These are phyloP conservation scores for Dynastes hyllus DNA, from an alignment of 2,888 invertebrate genomes.

Conservation along the genomic window DNA sequence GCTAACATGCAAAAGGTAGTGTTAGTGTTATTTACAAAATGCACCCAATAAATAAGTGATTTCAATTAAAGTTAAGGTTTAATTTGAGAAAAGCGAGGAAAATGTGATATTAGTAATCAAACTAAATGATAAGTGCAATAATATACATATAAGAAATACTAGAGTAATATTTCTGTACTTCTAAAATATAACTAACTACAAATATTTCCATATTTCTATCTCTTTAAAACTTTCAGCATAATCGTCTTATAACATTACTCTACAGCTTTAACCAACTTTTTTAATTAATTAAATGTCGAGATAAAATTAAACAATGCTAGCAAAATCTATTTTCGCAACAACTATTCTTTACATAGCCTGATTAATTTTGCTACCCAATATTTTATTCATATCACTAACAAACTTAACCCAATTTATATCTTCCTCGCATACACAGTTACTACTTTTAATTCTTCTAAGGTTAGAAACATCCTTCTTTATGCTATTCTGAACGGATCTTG, in stretches of 20 bases:
- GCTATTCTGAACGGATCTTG: slow-evolving; percentile 38
- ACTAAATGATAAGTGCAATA: too few species aligned
- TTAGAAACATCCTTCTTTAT: slow-evolving; percentile 23
- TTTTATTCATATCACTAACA: slow-evolving; percentile 71
- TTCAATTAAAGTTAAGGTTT: neutral
- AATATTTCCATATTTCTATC: too few species aligned
- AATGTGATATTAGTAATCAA: slow-evolving; percentile 2
- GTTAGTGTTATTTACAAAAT: slow-evolving; percentile 52
- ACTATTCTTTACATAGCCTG: slow-evolving; percentile 57
- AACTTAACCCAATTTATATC: slow-evolving; percentile 73
- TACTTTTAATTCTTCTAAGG: slow-evolving; percentile 31
- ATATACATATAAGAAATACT: too few species aligned
- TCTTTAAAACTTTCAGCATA: too few species aligned
- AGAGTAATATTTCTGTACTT: neutral
- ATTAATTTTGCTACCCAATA: slow-evolving; percentile 71
- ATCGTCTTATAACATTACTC: too few species aligned
- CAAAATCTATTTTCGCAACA: too few species aligned
- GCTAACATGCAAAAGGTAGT: slow-evolving; percentile 66
- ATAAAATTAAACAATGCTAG: too few species aligned
- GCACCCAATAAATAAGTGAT: neutral
- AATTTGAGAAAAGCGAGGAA: neutral
- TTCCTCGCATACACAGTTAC: slow-evolving; percentile 60
- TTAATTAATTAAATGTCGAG: too few species aligned
- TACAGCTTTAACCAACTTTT: too few species aligned
- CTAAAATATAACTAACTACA: too few species aligned